Evolutionary conservation across 2,888 invertebrate genomes (phyloP).

Genomic region (Argynnis bischoffii): DNA sequence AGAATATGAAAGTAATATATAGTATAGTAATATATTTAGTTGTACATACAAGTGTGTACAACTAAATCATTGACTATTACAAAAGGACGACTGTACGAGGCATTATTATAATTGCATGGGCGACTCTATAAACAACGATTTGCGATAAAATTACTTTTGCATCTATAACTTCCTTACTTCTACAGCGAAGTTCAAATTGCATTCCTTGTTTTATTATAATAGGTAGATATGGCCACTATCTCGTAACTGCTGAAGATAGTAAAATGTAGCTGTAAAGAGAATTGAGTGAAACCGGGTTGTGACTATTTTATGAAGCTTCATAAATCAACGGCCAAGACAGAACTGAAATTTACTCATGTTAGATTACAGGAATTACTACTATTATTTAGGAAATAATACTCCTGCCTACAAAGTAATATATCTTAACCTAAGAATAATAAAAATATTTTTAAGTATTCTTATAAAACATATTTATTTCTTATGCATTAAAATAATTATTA

Average conservation of each 20-base stretch:
- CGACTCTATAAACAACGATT: slow-evolving; percentile 32
- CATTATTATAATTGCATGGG: slow-evolving; percentile 1
- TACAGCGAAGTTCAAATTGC: slow-evolving; percentile 28
- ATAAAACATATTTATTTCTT: no score
- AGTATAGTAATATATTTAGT: no score
- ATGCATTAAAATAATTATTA: no score
- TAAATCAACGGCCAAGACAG: background rate
- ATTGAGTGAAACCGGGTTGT: slow-evolving; percentile 18
- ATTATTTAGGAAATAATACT: no score
- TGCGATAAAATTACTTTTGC: slow-evolving; percentile 38
- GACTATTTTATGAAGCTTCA: slow-evolving; percentile 23
- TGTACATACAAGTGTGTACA: no score
- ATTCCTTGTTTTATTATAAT: slow-evolving; percentile 21
- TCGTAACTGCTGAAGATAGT: slow-evolving; percentile 22
- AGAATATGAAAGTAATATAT: no score
- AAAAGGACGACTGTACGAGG: no score
- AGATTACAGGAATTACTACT: no score
- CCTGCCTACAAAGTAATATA: no score
- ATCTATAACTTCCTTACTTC: slow-evolving; percentile 31
- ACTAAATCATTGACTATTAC: no score
- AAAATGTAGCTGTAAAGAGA: slow-evolving; percentile 27
- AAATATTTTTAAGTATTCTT: no score
- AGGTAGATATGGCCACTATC: slow-evolving; percentile 14
- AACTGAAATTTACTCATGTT: background rate
- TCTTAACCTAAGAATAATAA: no score